Conservation (phyloP, 2,797 vertebrate genomes). For the Sparus aurata region DNA sequence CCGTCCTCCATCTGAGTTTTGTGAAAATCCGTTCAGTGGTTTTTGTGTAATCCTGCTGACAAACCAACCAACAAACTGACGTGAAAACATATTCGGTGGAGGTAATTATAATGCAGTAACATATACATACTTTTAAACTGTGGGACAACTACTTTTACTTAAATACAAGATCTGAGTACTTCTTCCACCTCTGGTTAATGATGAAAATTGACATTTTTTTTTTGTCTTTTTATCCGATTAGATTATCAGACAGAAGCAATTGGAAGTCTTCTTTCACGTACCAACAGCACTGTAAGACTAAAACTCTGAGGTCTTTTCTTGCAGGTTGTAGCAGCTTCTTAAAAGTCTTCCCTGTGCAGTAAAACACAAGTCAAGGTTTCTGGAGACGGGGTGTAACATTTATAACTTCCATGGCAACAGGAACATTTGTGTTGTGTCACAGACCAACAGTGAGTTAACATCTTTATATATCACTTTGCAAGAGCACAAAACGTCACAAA, state of each 20-base stretch:
- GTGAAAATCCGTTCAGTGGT: too few species aligned
- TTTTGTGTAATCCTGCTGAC: too few species aligned
- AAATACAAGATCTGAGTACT: too few species aligned
- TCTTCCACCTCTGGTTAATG: background rate
- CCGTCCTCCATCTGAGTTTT: too few species aligned
- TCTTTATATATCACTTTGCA: background rate
- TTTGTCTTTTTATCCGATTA: background rate
- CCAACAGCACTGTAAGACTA: background rate
- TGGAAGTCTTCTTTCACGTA: background rate
- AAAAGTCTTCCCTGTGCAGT: too few species aligned
- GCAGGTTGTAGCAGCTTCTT: background rate
- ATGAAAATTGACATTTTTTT: background rate
- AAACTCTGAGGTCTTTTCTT: background rate
- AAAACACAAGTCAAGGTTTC: too few species aligned
- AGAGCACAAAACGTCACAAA: background rate
- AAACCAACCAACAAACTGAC: too few species aligned
- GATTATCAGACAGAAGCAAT: background rate
- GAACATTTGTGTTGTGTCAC: background rate
- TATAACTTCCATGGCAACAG: background rate
- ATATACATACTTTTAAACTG: too few species aligned
- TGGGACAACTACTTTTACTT: too few species aligned
- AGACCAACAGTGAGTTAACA: background rate
- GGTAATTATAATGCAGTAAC: too few species aligned
- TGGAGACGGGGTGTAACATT: too few species aligned
- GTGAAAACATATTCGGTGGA: too few species aligned